Evolutionary conservation across 35 echinoderm and acorn worm species (phyloP), one percentile per base, ranked within the genome.

Genomic region (Patiria miniata): DNA sequence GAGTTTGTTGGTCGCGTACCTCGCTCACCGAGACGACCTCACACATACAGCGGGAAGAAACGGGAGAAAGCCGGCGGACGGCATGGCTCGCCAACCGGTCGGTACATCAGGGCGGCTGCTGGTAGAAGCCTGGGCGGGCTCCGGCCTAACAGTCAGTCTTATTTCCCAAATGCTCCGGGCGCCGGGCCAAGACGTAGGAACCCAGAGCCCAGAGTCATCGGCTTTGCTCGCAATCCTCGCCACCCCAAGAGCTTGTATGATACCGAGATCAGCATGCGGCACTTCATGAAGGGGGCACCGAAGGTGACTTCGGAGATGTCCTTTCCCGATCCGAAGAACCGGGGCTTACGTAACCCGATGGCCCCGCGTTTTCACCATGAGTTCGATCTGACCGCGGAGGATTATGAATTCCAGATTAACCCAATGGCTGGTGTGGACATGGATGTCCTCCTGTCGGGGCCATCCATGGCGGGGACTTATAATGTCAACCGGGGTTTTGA

Each of bases 231-330:
- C 3, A 73, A 73, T 36, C 65, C 65, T 22, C 65, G 65, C 29
- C 65, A 73, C 9, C 65, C 65, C 26, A 73, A 73, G 65, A 73
- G 65, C 34, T 30, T 73, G 34, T 73, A 73, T 23, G 34, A 73
- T 9, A 73, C 65, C 26, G 65, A 73, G 65, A 73, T 73, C 8
- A 73, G 65, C 65, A 73, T 73, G 65, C 21, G 65, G 7, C 21
- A 73, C 34, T 26, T 36, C 65, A 36, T 30, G 34, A 18, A 23
- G 65, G 26, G 65, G 34, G 26, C 19, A 73, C 65, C 65, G 22
- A 73, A n/a, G 18, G 21, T 30, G 23, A 32, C 65, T 30, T 10
- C 65, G 3, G 65, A 73, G 8, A 22, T 73, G 65, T 26, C 65
- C 2, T 73, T 73, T 7, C 65, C 65, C 26, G 29, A 73, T 36